Percentiles rank a stretch among this genome's conserved stretches.
Evolutionary conservation across 2,113 vertebrate genomes (phyloP).

Genomic region (Morone saxatilis): DNA sequence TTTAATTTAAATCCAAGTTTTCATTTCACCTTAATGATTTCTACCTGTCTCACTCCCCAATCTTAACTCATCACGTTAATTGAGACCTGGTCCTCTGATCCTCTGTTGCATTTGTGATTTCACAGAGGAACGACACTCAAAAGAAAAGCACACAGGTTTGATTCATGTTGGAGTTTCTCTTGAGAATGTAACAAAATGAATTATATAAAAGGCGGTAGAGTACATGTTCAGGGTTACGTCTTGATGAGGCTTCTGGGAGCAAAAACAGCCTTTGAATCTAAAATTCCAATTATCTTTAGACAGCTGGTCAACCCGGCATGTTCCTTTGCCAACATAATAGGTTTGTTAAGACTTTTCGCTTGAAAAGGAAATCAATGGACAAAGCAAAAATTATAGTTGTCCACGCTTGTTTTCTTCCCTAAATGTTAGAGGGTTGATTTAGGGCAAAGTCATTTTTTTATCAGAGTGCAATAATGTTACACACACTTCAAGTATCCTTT

Average conservation of each 20-base stretch:
- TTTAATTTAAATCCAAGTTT: neutral
- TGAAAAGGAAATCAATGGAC: conserved; percentile 8
- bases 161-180: conserved; percentile 11
- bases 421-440: neutral
- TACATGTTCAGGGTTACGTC: neutral
- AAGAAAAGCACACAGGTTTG: conserved; percentile 8
- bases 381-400: neutral
- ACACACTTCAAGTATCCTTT: conserved; percentile 18
- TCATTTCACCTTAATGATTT: neutral
- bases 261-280: conserved; percentile 22
- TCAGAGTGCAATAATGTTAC: conserved; percentile 7
- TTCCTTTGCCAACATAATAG: neutral
- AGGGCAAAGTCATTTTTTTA: conserved; percentile 12
- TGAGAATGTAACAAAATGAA: conserved; percentile 25
- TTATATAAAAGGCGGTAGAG: neutral
- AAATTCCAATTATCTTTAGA: conserved; percentile 45
- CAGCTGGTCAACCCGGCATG: neutral
- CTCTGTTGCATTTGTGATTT: neutral
- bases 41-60: neutral
- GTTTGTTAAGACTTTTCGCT: neutral
- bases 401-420: neutral
- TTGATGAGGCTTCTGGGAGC: conserved; percentile 26
- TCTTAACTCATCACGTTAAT: neutral
- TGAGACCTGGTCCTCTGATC: conserved; percentile 3
- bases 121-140: neutral